These are phyloP conservation scores for Drosophila sulfurigaster DNA, from an alignment of 1,140 invertebrate species.

Conservation along the genomic window DNA sequence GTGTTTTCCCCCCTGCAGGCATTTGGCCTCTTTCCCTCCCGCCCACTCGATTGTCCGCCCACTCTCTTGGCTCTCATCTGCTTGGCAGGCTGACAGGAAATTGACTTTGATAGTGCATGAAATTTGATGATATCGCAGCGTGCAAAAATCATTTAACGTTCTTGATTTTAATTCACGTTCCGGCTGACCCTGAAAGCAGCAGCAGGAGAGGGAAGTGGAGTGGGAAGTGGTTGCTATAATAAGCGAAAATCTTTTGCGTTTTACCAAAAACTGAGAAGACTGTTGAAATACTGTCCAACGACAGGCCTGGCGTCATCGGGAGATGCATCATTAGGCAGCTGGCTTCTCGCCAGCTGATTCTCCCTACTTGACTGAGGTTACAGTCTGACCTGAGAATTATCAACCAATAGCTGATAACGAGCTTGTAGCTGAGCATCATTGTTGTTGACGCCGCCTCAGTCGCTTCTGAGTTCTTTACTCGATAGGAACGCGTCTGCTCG, in stretches of 20 bases:
- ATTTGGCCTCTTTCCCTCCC: slow-evolving; percentile 11
- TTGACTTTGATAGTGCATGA: slow-evolving; percentile 83
- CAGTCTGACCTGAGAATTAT: slow-evolving; percentile 5
- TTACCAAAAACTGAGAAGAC: slow-evolving; percentile 1
- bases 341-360: slow-evolving; percentile 51
- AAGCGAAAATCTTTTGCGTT: too few relatives aligned
- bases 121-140: slow-evolving; percentile 75
- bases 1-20: slow-evolving; percentile 18
- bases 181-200: neutral
- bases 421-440: too few relatives aligned
- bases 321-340: slow-evolving; percentile 74
- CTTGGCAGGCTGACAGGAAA: slow-evolving; percentile 54
- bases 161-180: slow-evolving; percentile 35
- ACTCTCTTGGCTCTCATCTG: neutral
- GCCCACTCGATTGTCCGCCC: neutral
- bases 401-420: slow-evolving; percentile 6
- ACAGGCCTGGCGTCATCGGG: slow-evolving; percentile 60
- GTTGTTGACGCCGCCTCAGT: neutral
- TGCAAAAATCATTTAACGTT: slow-evolving; percentile 63
- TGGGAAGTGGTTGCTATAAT: neutral
- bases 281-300: slow-evolving; percentile 47
- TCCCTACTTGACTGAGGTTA: neutral
- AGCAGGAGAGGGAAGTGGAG: neutral
- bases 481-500: neutral
- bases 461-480: neutral